Evolutionary conservation across 2,888 invertebrate genomes (phyloP), one percentile per base, ranked within the genome.

Genomic region (Drosophila nigritarsus): DNA sequence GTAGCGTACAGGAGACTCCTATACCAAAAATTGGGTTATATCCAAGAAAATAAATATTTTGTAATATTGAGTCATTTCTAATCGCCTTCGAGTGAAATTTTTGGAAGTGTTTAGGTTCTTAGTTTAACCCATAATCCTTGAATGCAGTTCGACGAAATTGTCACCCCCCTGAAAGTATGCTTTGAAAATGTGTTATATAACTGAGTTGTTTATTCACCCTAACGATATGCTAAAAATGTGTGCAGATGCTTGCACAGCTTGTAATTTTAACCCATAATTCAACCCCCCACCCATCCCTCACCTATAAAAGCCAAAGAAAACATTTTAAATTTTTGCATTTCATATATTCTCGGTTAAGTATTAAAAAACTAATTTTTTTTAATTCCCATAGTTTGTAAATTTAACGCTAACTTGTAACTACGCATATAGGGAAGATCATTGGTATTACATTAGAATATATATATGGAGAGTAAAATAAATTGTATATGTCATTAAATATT

Each of bases 401-500:
- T 60, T n/a, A 36, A 29, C n/a, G 24, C 60, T 36, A 51, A 20
- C 29, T 30, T 30, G 29, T 56, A 36, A 36, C 36, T 51, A n/a
- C 51, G 29, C 15, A 65, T 42, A 65, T 51, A 51, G 56, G 56
- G 56, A 56, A 56, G 29, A 40, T 42, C 30, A 56, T 56, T 42
- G 42, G 32, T 65, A 13, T 51, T 34, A 42, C 24, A 51, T 65
- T 51, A 65, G 34, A 42, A 66, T 63, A 61, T 58, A 34, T 34
- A 58, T 24, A 58, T 36, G 49, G 34, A 59, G 27, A 34, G 49
- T 69, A 55, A 69, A 20, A 49, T 49, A 36, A 8, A 51, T 65
- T 51, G 55, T 59, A 38, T 55, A 45, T 15, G 70, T 54, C n/a
- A 65, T 65, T 29, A 40, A 20, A 13, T 45, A 18, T 40, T 13